Evolutionary conservation across 2,113 vertebrate species (phyloP), one percentile per base, ranked within the genome.

Genomic region (Cynoglossus semilaevis): DNA sequence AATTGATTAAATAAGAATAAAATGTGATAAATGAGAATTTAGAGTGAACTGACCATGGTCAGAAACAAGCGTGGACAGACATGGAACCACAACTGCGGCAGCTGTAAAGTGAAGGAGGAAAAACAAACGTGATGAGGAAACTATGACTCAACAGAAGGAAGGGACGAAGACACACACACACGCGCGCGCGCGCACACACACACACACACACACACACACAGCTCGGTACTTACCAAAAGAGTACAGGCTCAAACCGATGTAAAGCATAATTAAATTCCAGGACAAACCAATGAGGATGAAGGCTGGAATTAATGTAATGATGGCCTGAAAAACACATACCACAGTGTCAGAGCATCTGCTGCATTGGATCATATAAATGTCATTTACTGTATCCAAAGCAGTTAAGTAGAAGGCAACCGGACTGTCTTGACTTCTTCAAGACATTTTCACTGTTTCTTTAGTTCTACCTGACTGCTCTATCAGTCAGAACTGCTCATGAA

Each of bases 21-120:
- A 29, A 29, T 29, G 6, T 29, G 22, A 34, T 19, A 2, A 43
- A 45, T 15, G 6, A 38, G 2, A 55, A 65, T 15, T 0, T 62
- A 48, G 6, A 59, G 22, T 41, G 19, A 22, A 58, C 92, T 93
- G 78, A 99, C 96, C 95, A 0, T 96, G 94, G 66, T 93, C 89
- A 9, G 97, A 92, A 12, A 99, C 95, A 61, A 94, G 82, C 0
- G 94, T 91, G 6, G 96, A 96, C 82, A 99, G 82, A 78, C 95
- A 96, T 0, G 97, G 97, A 61, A 99, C 93, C 6, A 97, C 96
- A 0, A 95, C 76, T 1, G 97, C 95, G 7, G 97, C 95, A 2
- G 96, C 97, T 98, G 83, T 46, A 12, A 71, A 52, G 8, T 78
- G 71, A 67, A 40, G 22, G 70, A 63, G 58, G 37, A 42, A 66